Evolutionary conservation across 1,140 invertebrate species (phyloP).

Genomic region (Drosophila watanabei): DNA sequence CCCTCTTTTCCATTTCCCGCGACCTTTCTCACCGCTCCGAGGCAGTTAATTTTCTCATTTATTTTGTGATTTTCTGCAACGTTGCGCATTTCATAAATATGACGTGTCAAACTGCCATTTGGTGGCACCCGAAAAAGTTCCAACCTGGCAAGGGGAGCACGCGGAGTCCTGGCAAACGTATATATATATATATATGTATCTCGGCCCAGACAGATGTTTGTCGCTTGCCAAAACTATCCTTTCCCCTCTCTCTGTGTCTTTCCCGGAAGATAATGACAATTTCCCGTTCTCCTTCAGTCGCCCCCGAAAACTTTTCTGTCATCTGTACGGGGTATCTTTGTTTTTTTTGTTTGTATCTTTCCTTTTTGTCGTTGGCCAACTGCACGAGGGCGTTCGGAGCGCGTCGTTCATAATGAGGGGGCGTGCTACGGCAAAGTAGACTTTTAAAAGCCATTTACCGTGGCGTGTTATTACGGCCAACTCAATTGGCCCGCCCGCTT

Average conservation of each 20-base stretch:
- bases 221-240: constrained; percentile 45
- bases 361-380: constrained; percentile 15
- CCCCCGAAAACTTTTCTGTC: constrained; percentile 57
- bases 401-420: constrained; percentile 81
- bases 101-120: constrained; percentile 79
- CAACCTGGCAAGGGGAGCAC: constrained; percentile 15
- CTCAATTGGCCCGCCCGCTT: constrained; percentile 73
- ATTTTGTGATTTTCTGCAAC: constrained; percentile 79
- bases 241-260: constrained; percentile 6
- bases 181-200: constrained; percentile 18
- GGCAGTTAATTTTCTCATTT: constrained; percentile 72
- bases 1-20: neutral
- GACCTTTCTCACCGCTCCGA: constrained; percentile 14
- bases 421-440: constrained; percentile 76
- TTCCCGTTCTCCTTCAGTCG: constrained; percentile 49
- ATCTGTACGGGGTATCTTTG: constrained; percentile 29
- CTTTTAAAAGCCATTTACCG: constrained; percentile 83
- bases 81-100: constrained; percentile 82
- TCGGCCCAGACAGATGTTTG: constrained; percentile 57
- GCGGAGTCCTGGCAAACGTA: constrained; percentile 26
- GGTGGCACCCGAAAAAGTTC: constrained; percentile 46
- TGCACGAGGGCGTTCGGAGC: constrained; percentile 71
- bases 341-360: constrained; percentile 2
- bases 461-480: constrained; percentile 82
- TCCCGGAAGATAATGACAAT: constrained; percentile 74